Evolutionary conservation across 1,140 invertebrate species (phyloP), one percentile per base, ranked within the genome.

Genomic region (Aphaenogaster floridana): DNA sequence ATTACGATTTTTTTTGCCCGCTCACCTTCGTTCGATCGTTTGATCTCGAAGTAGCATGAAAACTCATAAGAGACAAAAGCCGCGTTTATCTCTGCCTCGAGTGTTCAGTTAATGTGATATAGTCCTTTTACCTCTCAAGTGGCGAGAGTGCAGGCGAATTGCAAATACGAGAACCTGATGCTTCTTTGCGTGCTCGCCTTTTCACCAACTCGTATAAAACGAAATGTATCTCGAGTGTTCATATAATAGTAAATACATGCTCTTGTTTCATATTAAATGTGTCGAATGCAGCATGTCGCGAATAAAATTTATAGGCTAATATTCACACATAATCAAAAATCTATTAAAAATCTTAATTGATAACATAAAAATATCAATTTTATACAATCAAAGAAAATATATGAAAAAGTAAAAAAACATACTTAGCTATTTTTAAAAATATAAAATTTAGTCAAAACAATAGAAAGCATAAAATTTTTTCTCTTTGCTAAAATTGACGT

Each of bases 111-210:
- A 90, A 90, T 76, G 89, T 76, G 71, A 71, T 84, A 83, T 74
- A 86, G 77, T 84, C 68, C 86, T 81, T 91, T 86, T 57, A 59
- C 85, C 34, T 54, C 61, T 74, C 59, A 84, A 91, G 72, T 81
- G 71, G 63, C 69, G 64, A 78, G 83, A 78, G 83, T 89, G 89
- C 39, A 85, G 50, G 34, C 83, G 83, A 90, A 86, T 90, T 90
- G 89, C 57, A 90, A 91, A 91, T 91, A 91, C 80, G 72, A 78
- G 78, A 69, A 84, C 76, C 66, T 61, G 87, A 91, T 91, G 87
- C 64, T 91, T 87, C 90, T 90, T 89, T 91, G 61, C 86, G 54
- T 61, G 54, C 39, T 48, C 86, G 13, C 1, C 11, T 74, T 90
- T 76, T 71, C 76, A 61, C 61, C 34, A 2, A 42, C 69, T 69